These are phyloP conservation scores for Boleophthalmus pectinirostris DNA, from an alignment of 2,113 vertebrate species.

Conservation along the genomic window DNA sequence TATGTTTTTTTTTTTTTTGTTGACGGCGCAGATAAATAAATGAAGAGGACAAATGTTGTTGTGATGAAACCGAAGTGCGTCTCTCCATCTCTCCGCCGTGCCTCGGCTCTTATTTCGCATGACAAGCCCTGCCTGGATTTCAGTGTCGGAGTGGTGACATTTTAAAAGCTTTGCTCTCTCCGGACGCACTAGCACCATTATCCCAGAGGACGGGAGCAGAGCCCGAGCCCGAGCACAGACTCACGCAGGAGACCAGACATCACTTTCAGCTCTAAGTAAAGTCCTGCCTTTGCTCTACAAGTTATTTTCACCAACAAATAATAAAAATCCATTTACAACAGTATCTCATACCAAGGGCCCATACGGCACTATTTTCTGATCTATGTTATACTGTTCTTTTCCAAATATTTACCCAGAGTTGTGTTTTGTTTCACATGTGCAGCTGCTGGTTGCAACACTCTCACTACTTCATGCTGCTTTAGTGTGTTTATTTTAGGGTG, in stretches of 20 bases:
- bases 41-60: slow-evolving; percentile 73
- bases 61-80: slow-evolving; percentile 59
- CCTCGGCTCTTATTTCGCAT: slow-evolving; percentile 71
- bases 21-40: slow-evolving; percentile 71
- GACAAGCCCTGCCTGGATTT: slow-evolving; percentile 54
- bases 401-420: too few relatives aligned
- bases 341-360: too few relatives aligned
- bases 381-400: too few relatives aligned
- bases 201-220: neutral
- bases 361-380: too few relatives aligned
- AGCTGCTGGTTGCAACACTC: too few relatives aligned
- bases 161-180: slow-evolving; percentile 58
- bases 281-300: neutral
- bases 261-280: neutral
- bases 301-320: too few relatives aligned
- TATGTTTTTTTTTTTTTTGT: slow-evolving; percentile 24
- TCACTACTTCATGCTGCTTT: too few relatives aligned
- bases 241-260: neutral
- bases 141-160: slow-evolving; percentile 51
- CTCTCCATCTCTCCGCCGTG: slow-evolving; percentile 43
- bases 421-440: too few relatives aligned
- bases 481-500: too few relatives aligned
- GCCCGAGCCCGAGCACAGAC: neutral
- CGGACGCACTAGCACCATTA: neutral
- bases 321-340: too few relatives aligned